Conservation (phyloP, 2,888 invertebrate genomes). For the Nomada lathburiana region DNA sequence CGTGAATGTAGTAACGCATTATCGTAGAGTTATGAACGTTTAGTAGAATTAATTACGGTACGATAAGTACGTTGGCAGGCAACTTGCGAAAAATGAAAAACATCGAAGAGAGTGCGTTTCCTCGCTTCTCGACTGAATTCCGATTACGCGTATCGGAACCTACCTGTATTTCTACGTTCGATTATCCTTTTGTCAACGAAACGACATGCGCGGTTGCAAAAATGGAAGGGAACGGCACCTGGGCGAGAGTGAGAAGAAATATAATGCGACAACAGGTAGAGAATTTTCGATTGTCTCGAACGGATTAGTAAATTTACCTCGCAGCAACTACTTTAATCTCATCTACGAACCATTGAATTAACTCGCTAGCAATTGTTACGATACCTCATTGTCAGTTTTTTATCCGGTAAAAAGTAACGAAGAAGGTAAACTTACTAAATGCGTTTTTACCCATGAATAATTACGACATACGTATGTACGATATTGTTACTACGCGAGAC, state of each 20-base stretch:
- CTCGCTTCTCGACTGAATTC: constrained; percentile 8
- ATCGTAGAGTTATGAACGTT: constrained; percentile 71
- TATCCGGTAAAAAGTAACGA: constrained; percentile 2
- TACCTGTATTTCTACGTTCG: constrained; percentile 5
- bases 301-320: constrained; percentile 51
- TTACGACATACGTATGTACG: constrained; percentile 30
- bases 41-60: constrained; percentile 73
- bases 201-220: neutral
- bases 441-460: constrained; percentile 39
- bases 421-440: constrained; percentile 50
- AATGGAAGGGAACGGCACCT: neutral
- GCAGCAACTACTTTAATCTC: constrained; percentile 23
- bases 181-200: constrained; percentile 12
- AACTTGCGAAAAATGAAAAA: constrained; percentile 74
- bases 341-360: constrained; percentile 13
- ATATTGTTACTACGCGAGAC: constrained; percentile 41
- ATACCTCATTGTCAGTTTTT: constrained; percentile 18
- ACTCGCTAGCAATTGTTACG: constrained; percentile 23
- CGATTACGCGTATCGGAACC: constrained; percentile 10
- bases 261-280: neutral
- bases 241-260: neutral
- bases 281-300: constrained; percentile 22
- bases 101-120: constrained; percentile 53
- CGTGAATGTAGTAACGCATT: constrained; percentile 69
- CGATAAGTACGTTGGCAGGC: constrained; percentile 79